These are phyloP conservation scores for Halictus ligatus DNA, from an alignment of 2,888 invertebrate genomes.

Conservation along the genomic window DNA sequence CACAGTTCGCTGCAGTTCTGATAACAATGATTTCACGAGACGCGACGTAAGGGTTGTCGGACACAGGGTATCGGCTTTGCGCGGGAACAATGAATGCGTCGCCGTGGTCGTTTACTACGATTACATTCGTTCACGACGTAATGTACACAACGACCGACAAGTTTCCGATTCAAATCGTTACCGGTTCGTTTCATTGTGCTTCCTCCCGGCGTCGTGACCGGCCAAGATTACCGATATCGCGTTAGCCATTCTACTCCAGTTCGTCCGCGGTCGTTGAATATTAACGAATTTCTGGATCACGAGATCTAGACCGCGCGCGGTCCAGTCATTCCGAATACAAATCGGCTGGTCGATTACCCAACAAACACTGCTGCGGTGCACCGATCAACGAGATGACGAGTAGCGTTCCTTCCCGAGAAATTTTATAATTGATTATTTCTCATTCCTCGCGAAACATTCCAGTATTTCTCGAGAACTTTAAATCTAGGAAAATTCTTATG, in stretches of 20 bases:
- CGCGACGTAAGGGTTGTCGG: conserved; percentile 20
- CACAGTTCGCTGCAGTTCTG: conserved; percentile 32
- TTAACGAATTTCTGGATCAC: not conserved
- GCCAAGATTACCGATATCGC: conserved; percentile 23
- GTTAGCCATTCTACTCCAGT: not conserved
- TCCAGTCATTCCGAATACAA: not conserved
- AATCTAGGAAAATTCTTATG: too few relatives aligned
- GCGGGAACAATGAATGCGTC: conserved; percentile 26
- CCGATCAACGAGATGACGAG: not conserved
- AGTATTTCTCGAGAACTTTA: too few relatives aligned
- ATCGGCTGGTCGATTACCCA: not conserved
- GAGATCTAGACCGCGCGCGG: not conserved
- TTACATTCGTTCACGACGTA: conserved; percentile 2
- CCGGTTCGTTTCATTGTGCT: not conserved
- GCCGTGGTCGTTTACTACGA: conserved; percentile 23
- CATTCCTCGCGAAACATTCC: too few relatives aligned
- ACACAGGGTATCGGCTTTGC: conserved; percentile 36
- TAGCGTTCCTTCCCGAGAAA: too few relatives aligned
- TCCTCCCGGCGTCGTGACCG: conserved; percentile 28
- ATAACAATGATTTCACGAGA: conserved; percentile 42
- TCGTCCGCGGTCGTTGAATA: not conserved
- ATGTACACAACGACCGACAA: conserved; percentile 23
- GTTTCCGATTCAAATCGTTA: conserved; percentile 33
- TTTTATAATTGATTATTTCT: too few relatives aligned
- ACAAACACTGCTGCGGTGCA: not conserved